These are phyloP conservation scores for Brachylomia viminalis DNA, from an alignment of 2,888 invertebrate species.

Conservation along the genomic window DNA sequence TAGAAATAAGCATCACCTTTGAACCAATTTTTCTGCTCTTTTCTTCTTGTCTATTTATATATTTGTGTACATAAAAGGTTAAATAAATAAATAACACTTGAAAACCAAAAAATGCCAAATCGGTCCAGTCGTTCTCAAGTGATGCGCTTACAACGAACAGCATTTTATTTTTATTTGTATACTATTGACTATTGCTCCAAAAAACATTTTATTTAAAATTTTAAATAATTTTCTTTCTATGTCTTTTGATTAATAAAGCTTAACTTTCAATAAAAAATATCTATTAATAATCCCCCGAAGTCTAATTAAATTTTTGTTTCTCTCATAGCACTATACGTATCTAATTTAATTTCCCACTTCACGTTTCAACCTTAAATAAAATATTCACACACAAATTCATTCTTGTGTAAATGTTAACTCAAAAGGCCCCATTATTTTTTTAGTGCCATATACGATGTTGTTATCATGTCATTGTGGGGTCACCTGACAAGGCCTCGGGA, in stretches of 20 bases:
- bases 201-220: too few species aligned
- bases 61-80: too few species aligned
- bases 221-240: not conserved
- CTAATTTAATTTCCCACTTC: not conserved
- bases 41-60: too few species aligned
- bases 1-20: too few species aligned
- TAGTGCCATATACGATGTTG: conserved; percentile 47
- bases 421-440: conserved; percentile 30
- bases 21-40: too few species aligned
- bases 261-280: not conserved
- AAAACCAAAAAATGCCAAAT: too few species aligned
- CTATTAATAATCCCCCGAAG: not conserved
- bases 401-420: conserved; percentile 48
- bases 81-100: too few species aligned
- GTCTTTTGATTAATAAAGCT: not conserved
- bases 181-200: too few species aligned
- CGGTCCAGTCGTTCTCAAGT: too few species aligned
- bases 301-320: not conserved
- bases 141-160: too few species aligned
- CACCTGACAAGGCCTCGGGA: conserved; percentile 66
- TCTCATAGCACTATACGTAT: not conserved
- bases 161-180: too few species aligned
- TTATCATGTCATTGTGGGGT: conserved; percentile 66
- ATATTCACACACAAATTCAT: conserved; percentile 40
- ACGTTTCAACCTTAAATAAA: conserved; percentile 14